Evolutionary conservation across 2,113 vertebrate genomes (phyloP).

Genomic region (Tychaedon coryphoeus): DNA sequence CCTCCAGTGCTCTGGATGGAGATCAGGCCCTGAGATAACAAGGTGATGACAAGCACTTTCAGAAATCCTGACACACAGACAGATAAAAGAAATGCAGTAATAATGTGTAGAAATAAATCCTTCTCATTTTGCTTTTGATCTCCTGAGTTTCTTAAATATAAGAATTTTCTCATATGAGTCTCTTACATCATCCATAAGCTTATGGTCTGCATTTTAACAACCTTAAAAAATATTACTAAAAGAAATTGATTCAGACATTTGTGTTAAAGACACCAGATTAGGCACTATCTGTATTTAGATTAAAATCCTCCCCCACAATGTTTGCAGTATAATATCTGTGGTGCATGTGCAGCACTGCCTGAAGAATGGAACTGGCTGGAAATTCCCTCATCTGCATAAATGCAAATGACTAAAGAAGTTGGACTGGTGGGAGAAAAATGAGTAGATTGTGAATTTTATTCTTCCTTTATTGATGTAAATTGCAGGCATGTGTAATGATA

Average conservation of each 20-base stretch:
- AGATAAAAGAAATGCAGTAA: conserved; percentile 30
- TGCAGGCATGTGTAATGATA: background rate
- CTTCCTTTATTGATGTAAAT: background rate
- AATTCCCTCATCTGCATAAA: background rate
- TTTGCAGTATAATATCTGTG: background rate
- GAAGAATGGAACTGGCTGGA: background rate
- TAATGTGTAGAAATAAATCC: conserved; percentile 12
- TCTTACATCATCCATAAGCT: background rate
- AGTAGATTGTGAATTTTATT: background rate
- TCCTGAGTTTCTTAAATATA: background rate
- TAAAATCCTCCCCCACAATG: background rate
- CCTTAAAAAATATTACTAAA: background rate
- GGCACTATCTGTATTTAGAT: background rate
- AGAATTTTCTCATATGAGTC: background rate
- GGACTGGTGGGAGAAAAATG: background rate
- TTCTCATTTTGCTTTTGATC: conserved; percentile 18
- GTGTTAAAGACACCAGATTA: background rate
- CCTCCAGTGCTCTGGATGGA: background rate
- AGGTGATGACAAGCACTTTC: conserved; percentile 29
- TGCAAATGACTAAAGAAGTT: background rate
- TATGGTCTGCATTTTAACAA: background rate
- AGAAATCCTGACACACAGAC: background rate
- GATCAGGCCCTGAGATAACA: background rate
- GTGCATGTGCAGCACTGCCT: background rate
- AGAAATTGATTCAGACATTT: background rate